Percentiles rank a stretch among this genome's conserved stretches.
Evolutionary conservation across 2,888 invertebrate species (phyloP).

Genomic region (Lycocerus yunnanus): DNA sequence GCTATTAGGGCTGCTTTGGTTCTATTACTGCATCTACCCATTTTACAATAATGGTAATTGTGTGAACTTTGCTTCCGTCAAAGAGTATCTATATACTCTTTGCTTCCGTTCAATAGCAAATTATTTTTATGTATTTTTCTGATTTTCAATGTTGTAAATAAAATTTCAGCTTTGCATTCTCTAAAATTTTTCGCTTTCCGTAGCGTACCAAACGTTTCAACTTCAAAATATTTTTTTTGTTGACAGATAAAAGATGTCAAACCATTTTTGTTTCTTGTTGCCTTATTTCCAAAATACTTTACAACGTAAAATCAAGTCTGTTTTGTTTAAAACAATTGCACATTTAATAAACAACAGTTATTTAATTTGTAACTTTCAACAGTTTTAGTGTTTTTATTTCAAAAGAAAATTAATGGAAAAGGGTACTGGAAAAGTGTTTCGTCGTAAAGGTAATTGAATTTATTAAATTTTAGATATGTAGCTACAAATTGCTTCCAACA

Average conservation of each 20-base stretch:
- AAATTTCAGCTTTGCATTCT: no score
- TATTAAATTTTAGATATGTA: neutral
- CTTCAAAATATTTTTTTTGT: neutral
- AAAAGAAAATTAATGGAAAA: slow-evolving; percentile 37
- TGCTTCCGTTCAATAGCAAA: no score
- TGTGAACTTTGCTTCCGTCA: no score
- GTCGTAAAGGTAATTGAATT: slow-evolving; percentile 49
- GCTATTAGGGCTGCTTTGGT: no score
- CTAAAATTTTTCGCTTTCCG: no score
- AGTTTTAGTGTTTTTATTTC: neutral
- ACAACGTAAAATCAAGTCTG: neutral
- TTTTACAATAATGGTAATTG: no score
- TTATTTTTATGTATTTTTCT: no score
- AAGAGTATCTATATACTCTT: no score
- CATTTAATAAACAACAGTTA: neutral
- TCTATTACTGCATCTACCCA: no score
- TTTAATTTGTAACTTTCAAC: neutral
- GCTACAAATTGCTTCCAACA: neutral
- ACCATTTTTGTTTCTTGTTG: neutral
- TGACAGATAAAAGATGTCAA: neutral
- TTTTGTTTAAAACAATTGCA: neutral
- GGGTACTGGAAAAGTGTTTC: slow-evolving; percentile 48
- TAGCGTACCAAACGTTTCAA: no score
- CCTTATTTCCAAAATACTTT: neutral
- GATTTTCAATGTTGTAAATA: no score